Conservation (phyloP, 2,113 vertebrate genomes). For the Myocastor coypus region DNA sequence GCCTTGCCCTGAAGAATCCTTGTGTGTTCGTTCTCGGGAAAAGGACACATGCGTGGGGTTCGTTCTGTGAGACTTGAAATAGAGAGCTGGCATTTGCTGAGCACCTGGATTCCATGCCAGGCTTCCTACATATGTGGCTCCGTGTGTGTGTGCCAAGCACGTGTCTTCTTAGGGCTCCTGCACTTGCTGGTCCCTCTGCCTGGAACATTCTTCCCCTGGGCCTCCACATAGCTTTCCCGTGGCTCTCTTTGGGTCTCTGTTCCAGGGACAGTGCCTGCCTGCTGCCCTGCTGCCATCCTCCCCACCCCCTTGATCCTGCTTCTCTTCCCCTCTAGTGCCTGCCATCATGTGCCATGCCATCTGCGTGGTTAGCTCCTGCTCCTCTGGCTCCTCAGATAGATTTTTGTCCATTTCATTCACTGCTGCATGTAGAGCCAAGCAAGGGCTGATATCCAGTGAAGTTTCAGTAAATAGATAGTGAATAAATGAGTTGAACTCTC, state of each 20-base stretch:
- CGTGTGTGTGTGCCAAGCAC: slow-evolving; percentile 28
- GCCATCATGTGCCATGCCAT: not conserved
- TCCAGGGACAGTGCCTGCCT: not conserved
- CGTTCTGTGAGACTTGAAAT: slow-evolving; percentile 72
- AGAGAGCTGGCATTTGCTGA: slow-evolving; percentile 77
- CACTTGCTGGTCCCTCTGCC: not conserved
- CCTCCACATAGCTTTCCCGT: not conserved
- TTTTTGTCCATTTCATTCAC: not conserved
- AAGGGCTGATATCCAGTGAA: not conserved
- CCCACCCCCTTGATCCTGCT: not conserved
- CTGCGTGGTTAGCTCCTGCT: not conserved
- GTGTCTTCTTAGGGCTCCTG: slow-evolving; percentile 30
- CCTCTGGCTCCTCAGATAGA: not conserved
- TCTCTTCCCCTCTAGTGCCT: not conserved
- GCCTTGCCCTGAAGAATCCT: slow-evolving; percentile 62
- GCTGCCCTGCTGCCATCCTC: not conserved
- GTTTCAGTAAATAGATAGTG: not conserved
- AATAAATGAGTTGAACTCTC: not conserved
- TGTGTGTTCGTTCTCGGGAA: slow-evolving; percentile 51
- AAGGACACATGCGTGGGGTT: slow-evolving; percentile 77
- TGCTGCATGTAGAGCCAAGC: not conserved
- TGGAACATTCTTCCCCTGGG: not conserved
- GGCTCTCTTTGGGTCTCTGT: not conserved
- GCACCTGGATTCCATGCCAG: slow-evolving; percentile 74
- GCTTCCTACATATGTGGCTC: slow-evolving; percentile 65